Evolutionary conservation across 2,113 vertebrate species (phyloP).

Genomic region (Entomyzon cyanotis): DNA sequence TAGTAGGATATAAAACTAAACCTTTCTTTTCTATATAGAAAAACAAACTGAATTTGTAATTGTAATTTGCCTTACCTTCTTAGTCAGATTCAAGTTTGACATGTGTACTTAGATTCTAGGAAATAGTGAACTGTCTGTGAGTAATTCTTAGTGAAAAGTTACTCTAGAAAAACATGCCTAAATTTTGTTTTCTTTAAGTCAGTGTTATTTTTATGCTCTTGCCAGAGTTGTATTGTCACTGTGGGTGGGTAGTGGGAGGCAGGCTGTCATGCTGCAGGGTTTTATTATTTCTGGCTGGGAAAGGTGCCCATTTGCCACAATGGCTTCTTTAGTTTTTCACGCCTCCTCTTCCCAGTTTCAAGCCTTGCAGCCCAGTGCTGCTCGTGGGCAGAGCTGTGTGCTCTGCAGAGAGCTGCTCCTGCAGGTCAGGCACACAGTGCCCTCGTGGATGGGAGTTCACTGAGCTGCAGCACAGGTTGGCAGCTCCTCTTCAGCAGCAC

Average conservation of each 20-base stretch:
- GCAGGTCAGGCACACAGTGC: neutral
- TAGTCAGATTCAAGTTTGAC: neutral
- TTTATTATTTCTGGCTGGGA: constrained; percentile 47
- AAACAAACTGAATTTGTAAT: neutral
- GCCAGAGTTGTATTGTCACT: neutral
- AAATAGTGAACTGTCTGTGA: neutral
- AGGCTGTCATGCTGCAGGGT: constrained; percentile 12
- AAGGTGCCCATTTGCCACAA: constrained; percentile 31
- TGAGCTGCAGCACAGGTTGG: neutral
- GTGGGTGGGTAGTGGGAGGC: constrained; percentile 22
- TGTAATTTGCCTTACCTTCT: neutral
- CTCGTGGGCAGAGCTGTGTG: neutral
- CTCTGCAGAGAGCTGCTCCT: neutral
- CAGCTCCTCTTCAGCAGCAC: neutral
- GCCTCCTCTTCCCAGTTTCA: neutral
- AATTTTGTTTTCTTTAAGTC: neutral
- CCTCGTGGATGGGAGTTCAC: neutral
- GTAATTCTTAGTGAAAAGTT: neutral
- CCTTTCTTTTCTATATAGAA: neutral
- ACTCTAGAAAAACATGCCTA: neutral
- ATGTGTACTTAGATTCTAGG: neutral
- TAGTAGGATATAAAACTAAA: neutral
- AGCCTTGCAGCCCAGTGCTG: neutral
- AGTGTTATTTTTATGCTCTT: neutral
- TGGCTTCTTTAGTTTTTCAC: neutral